phyloP scores from a whole-genome alignment of 2,888 invertebrate species.

The Plebejus anna region DNA sequence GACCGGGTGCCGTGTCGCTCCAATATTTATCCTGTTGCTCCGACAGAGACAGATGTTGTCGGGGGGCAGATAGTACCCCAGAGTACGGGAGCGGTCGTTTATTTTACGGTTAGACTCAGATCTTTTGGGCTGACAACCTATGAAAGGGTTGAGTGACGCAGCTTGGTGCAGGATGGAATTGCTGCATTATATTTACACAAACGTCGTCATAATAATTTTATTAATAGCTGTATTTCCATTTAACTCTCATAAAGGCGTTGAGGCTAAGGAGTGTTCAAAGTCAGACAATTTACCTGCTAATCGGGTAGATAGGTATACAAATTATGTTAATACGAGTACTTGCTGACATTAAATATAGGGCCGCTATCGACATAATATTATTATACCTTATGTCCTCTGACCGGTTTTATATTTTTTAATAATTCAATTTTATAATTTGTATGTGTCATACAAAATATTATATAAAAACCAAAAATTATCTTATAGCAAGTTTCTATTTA shows the following conservation, averaged over 20 bases:
- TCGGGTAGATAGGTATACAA: background rate
- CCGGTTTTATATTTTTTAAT: background rate
- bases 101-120: background rate
- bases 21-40: constrained; percentile 19
- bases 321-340: background rate
- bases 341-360: background rate
- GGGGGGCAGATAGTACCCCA: background rate
- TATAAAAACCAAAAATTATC: too few relatives aligned
- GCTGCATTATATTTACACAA: background rate
- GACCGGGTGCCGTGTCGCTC: background rate
- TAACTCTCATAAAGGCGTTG: background rate
- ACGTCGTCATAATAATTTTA: background rate
- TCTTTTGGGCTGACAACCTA: background rate
- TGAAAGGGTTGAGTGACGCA: background rate
- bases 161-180: background rate
- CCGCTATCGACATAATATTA: background rate
- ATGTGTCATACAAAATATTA: too few relatives aligned
- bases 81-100: background rate
- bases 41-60: background rate
- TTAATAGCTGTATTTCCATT: background rate
- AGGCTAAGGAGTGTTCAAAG: background rate
- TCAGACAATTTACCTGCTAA: background rate
- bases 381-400: background rate
- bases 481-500: too few relatives aligned
- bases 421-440: background rate